Percentiles rank a stretch among this genome's conserved stretches.
Conservation (phyloP, 2,797 vertebrate species). For the Sarcophilus harrisii region DNA sequence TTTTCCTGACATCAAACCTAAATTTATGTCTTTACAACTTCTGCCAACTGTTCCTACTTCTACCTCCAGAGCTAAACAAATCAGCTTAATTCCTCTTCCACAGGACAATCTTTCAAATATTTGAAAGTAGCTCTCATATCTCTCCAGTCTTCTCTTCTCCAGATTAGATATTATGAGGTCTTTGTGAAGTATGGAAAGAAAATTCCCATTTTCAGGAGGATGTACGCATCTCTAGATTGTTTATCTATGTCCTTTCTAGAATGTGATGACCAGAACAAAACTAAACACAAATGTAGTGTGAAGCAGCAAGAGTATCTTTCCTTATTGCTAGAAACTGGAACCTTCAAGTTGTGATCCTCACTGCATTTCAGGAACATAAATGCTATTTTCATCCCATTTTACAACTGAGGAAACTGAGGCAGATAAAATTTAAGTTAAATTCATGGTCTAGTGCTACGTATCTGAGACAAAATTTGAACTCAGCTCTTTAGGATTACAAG, state of each 20-base stretch:
- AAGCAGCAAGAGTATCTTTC: background rate
- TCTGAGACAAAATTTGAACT: background rate
- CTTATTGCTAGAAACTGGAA: background rate
- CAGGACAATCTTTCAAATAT: background rate
- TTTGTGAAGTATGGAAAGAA: background rate
- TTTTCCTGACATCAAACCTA: background rate
- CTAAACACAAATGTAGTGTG: background rate
- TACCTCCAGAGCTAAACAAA: background rate
- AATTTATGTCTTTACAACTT: background rate
- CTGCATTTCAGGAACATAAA: no score
- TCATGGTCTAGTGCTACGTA: no score
- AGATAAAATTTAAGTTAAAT: background rate
- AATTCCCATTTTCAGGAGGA: background rate
- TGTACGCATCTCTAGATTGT: background rate
- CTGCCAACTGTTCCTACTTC: background rate
- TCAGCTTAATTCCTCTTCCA: background rate
- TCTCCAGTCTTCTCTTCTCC: background rate
- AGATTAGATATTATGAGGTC: background rate
- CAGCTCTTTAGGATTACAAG: background rate
- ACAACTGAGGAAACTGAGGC: background rate
- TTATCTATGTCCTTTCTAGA: background rate
- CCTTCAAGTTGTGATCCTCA: background rate
- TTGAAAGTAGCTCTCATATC: background rate
- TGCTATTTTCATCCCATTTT: background rate
- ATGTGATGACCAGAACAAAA: background rate